phyloP scores from a whole-genome alignment of 2,888 invertebrate genomes.

The Troides oblongomaculatus region DNA sequence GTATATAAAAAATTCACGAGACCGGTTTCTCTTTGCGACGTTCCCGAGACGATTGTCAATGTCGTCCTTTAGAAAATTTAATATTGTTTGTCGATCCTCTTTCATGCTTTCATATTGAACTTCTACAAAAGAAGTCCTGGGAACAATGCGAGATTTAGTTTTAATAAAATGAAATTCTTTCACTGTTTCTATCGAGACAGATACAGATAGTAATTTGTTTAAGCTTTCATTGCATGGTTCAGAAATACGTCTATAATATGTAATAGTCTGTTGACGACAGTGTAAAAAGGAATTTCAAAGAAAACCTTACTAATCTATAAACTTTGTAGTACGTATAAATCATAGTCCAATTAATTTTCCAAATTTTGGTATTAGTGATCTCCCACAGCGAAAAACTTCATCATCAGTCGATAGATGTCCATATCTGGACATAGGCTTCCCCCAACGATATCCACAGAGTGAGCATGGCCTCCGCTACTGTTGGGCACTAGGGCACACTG shows the following conservation, averaged over 20 bases:
- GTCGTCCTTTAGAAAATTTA: conserved; percentile 21
- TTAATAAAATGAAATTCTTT: not conserved
- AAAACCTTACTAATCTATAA: too few relatives aligned
- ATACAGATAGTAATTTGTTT: not conserved
- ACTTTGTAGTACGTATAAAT: too few relatives aligned
- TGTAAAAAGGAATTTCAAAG: too few relatives aligned
- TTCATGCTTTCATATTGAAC: conserved; percentile 22
- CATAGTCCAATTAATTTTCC: too few relatives aligned
- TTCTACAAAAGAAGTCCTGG: conserved; percentile 3
- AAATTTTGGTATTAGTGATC: too few relatives aligned
- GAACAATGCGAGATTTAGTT: conserved; percentile 9
- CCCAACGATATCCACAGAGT: too few relatives aligned
- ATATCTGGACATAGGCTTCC: too few relatives aligned
- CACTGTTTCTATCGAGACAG: not conserved
- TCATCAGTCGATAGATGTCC: too few relatives aligned
- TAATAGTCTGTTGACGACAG: not conserved
- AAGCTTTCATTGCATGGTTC: not conserved
- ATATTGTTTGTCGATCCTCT: conserved; percentile 20
- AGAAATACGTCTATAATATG: not conserved
- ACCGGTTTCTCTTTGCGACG: not conserved
- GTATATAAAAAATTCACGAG: not conserved
- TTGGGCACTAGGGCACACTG: too few relatives aligned
- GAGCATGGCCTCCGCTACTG: too few relatives aligned
- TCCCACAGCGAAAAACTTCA: too few relatives aligned
- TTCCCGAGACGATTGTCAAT: not conserved